A percentile compares a stretch with the other conserved stretches of the same genome.
Evolutionary conservation across 2,797 vertebrate genomes (phyloP).

Genomic region (Thamnophis elegans): DNA sequence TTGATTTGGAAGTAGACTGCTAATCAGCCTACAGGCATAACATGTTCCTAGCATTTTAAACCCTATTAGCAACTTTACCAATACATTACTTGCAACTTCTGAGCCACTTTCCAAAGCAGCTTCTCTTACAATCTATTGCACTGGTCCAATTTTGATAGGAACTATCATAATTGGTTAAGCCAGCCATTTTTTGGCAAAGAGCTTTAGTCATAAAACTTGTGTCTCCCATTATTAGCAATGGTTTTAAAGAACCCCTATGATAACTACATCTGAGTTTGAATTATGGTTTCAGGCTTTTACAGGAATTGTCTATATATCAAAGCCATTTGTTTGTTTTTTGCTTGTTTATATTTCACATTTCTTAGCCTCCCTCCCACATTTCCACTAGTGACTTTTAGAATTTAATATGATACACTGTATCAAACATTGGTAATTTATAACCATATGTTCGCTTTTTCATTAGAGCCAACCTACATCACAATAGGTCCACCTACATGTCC

Average conservation of each 20-base stretch:
- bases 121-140: neutral
- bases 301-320: neutral
- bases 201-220: neutral
- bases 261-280: neutral
- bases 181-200: neutral
- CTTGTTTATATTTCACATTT: neutral
- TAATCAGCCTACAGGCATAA: neutral
- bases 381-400: neutral
- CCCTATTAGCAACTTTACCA: neutral
- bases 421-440: neutral
- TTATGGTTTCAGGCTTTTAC: neutral
- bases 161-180: neutral
- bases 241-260: neutral
- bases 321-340: neutral
- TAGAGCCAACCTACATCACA: conserved; percentile 88
- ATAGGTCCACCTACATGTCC: conserved; percentile 83
- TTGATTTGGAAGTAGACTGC: neutral
- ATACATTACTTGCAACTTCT: neutral
- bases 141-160: neutral
- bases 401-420: neutral
- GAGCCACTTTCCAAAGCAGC: neutral
- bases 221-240: neutral
- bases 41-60: neutral
- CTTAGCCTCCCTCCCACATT: neutral
- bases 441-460: neutral